Evolutionary conservation across 2,113 vertebrate species (phyloP).

Genomic region (Bostrychus sinensis): DNA sequence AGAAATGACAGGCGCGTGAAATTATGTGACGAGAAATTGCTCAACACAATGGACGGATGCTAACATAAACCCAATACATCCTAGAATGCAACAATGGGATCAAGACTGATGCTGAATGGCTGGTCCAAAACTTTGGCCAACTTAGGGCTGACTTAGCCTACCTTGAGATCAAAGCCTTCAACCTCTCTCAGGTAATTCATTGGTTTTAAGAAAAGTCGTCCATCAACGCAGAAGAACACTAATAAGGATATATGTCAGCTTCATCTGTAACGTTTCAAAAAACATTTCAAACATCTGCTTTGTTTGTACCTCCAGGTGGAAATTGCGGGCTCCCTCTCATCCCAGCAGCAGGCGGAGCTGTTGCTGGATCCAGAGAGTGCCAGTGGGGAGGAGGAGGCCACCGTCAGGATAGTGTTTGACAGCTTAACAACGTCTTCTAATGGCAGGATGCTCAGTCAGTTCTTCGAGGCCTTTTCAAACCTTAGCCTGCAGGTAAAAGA

Average conservation of each 20-base stretch:
- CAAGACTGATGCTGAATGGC: constrained; percentile 15
- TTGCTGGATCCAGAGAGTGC: constrained; percentile 24
- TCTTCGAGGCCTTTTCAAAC: constrained; percentile 22
- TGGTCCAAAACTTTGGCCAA: constrained; percentile 35
- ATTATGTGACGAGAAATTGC: too few species aligned
- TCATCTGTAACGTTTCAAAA: background rate
- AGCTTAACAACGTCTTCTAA: constrained; percentile 23
- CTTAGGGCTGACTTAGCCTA: constrained; percentile 5
- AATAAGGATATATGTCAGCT: background rate
- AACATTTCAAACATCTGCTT: background rate
- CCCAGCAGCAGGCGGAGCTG: constrained; percentile 43
- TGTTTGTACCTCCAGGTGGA: constrained; percentile 14
- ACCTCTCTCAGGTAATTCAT: constrained; percentile 21
- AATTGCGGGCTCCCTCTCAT: constrained; percentile 24
- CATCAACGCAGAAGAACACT: background rate
- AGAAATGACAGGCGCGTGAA: too few species aligned
- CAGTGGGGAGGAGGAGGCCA: constrained; percentile 20
- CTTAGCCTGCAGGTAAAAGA: constrained; percentile 21
- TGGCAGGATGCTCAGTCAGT: constrained; percentile 14
- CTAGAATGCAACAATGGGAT: constrained; percentile 18
- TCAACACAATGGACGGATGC: too few species aligned
- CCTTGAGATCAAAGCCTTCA: constrained; percentile 24
- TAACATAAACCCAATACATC: background rate
- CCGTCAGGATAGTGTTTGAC: constrained; percentile 30
- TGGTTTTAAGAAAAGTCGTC: background rate